Evolutionary conservation across 2,888 invertebrate genomes (phyloP), one percentile per base, ranked within the genome.

Genomic region (Ormyrus nitidulus): DNA sequence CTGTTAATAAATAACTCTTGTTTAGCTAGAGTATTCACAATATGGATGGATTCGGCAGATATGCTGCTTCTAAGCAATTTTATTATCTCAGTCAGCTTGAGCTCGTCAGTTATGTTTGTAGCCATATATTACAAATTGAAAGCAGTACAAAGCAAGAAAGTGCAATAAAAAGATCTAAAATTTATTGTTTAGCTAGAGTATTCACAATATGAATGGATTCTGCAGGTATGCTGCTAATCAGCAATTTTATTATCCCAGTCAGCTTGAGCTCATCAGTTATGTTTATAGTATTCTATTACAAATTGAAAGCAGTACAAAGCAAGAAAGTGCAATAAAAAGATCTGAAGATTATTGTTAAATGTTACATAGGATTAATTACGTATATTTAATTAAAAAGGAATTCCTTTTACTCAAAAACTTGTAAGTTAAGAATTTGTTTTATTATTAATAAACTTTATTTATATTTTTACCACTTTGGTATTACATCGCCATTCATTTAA

Each of bases 121-220:
- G 94, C 96, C 0, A 91, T 95, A 73, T 92, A 93, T 84, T 96
- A 19, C 19, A 19, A 19, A 19, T 19, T 19, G 19, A 19, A 19
- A 34, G 34, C 34, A 34, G 34, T 34, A 34, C 34, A 34, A 34
- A 34, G 34, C 0, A 91, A 90, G 66, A 85, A 84, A 72, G 86
- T 13, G 8, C 58, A 73, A 87, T 77, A 88, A 85, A 62, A n/a
- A 69, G 13, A 34, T 34, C 34, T 3, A 34, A 34, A 34, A 34
- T 4, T 34, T 34, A 3, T 34, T 34, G 34, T 34, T 75, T 91
- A 97, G 96, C 95, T 68, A 94, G 97, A 76, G 92, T 96, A 49
- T 96, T 95, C 88, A 97, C 96, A 0, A 94, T 96, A 75, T 94
- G 93, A 87, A 92, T 96, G 87, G 96, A 96, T 87, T 96, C 96